Evolutionary conservation across 2,888 invertebrate species (phyloP), one percentile per base, ranked within the genome.

Genomic region (Cantharis rufa): DNA sequence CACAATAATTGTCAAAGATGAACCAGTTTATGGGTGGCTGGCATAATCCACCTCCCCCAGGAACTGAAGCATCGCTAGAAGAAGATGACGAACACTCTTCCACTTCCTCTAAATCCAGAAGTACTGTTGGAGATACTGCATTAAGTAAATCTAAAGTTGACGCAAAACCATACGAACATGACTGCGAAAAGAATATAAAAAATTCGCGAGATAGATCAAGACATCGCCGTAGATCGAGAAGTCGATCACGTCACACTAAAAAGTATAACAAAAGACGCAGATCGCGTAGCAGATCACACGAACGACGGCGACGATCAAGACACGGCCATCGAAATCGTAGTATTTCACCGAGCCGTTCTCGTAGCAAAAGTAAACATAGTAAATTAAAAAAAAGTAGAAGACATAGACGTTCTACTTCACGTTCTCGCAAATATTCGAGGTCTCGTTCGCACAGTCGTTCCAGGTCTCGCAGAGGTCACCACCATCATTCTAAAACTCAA

Each of bases 41-140:
- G 77, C 86, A 86, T 86, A 84, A 86, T 83, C 86, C 86, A 82
- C 88, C 88, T 72, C 88, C 88, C 75, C 88, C 89, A 61, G 88
- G 88, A 72, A 87, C 87, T 48, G 88, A 87, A 77, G 83, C 82
- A 72, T 85, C 86, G 76, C n/a, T 69, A 13, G 79, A 80, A 73
- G 77, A 77, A 21, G 82, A 81, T 74, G 80, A 80, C 66, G 80
- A 81, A 72, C 70, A 71, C 24, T 80, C 80, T n/a, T 79, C 80
- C 64, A 68, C 75, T 11, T 82, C 78, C 11, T 74, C 76, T 16
- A 77, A 77, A 73, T 61, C 70, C 76, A 77, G 73, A 78, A 77
- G 62, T 62, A 70, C 62, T 48, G 32, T 27, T 10, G 74, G 69
- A 21, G 74, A 70, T 71, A 76, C 75, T 62, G 16, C 61, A 15